Evolutionary conservation across 2,888 invertebrate species (phyloP), one percentile per base, ranked within the genome.

Genomic region (Psylliodes chrysocephalus): DNA sequence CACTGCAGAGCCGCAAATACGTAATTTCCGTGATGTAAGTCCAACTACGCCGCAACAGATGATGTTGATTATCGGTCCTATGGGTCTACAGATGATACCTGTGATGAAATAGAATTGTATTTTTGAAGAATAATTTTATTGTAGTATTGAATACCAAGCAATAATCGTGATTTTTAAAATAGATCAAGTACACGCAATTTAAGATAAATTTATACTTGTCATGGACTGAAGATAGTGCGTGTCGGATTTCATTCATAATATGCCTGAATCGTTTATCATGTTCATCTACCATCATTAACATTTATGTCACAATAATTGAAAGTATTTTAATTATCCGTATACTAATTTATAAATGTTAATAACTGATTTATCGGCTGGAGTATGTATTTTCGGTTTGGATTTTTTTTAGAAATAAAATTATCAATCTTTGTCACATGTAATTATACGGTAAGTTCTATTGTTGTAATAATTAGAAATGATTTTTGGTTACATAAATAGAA

Each of bases 1-100:
- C 6, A 56, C 56, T 7, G 46, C 56, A 5, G 28, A 25, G 8
- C 40, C 55, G 3, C 44, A 40, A 25, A 18, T 25, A n/a, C 1
- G 25, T 5, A 44, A 40, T 6, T 15, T 25, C 7, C n/a, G 25
- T 8, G 38, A 7, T 10, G 54, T 17, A 1, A 40, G 40, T 22
- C 40, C 54, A 1, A 12, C 40, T 7, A 40, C 54, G 15, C 6
- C 2, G 10, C 14, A 6, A 2, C 8, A 1, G 6, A 46, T 22
- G 46, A 46, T 22, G 25, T 12, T 22, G 22, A 5, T 46, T n/a
- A 22, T 46, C 7, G 46, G 22, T 12, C n/a, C 46, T 25, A 22
- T 22, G 10, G 46, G 46, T 7, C 17, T 18, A 8, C 44, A 17
- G 3, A 17, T 44, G 8, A n/a, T 44, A 40, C 40, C 40, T n/a